Percentiles rank a stretch among this genome's conserved stretches.
phyloP scores from a whole-genome alignment of 2,888 invertebrate genomes.

The Vannuccia rotundouncinata region DNA sequence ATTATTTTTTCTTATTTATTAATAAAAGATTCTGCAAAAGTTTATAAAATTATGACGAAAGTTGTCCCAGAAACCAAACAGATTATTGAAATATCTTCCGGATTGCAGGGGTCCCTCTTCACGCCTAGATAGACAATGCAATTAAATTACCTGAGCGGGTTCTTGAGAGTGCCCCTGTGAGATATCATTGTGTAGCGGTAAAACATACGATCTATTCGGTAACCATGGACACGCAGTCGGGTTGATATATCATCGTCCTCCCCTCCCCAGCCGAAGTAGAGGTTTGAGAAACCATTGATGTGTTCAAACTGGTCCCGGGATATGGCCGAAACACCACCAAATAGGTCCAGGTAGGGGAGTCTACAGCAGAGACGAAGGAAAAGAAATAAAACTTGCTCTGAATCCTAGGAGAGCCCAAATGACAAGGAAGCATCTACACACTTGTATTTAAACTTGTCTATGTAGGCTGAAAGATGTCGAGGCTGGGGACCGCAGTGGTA shows the following conservation, averaged over 20 bases:
- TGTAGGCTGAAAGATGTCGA: constrained; percentile 56
- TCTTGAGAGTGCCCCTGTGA: not conserved
- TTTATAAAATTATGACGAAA: not conserved
- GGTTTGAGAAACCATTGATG: constrained; percentile 77
- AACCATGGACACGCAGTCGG: not conserved
- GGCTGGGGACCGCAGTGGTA: constrained; percentile 56
- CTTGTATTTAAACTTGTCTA: constrained; percentile 58
- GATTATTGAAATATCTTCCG: not conserved
- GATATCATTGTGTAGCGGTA: not conserved
- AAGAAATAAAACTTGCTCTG: too few species aligned
- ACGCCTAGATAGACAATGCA: not conserved
- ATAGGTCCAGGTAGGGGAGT: constrained; percentile 79
- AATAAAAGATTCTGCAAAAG: not conserved
- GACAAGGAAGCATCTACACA: too few species aligned
- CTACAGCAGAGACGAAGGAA: too few species aligned
- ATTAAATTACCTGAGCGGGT: not conserved
- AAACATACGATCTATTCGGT: not conserved
- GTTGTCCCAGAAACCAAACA: not conserved
- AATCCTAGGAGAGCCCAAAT: too few species aligned
- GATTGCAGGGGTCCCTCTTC: not conserved
- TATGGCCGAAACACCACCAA: constrained; percentile 89
- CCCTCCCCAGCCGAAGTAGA: constrained; percentile 57
- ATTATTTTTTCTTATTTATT: too few species aligned
- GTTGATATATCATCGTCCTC: constrained; percentile 54
- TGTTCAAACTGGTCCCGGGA: constrained; percentile 74